Percentiles rank a stretch among this genome's conserved stretches.
phyloP scores from a whole-genome alignment of 2,888 invertebrate species.

The Scelioninae gen. 1 region DNA sequence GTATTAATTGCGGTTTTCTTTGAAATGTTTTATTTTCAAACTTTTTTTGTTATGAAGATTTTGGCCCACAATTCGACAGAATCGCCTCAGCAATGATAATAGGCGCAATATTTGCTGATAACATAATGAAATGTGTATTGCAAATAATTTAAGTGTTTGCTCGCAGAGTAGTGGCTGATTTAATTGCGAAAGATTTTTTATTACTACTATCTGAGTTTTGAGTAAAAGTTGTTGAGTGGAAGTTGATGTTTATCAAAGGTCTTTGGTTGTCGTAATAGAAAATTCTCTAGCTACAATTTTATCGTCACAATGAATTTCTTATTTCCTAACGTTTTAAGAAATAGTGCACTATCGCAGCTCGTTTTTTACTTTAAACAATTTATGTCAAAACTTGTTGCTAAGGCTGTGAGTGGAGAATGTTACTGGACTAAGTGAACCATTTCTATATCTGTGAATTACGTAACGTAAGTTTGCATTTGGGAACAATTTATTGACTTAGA shows the following conservation, averaged over 20 bases:
- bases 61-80: neutral
- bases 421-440: constrained; percentile 9
- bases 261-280: constrained; percentile 5
- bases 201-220: neutral
- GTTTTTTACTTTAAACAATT: constrained; percentile 25
- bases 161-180: neutral
- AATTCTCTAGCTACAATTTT: constrained; percentile 9
- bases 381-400: constrained; percentile 41
- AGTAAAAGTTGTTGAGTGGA: neutral
- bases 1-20: constrained; percentile 59
- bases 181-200: neutral
- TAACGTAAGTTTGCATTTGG: constrained; percentile 11
- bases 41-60: constrained; percentile 20
- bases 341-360: constrained; percentile 16
- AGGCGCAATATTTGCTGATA: neutral
- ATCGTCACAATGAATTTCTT: constrained; percentile 24
- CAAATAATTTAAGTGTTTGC: neutral
- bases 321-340: constrained; percentile 31
- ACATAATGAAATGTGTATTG: neutral
- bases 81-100: neutral
- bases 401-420: constrained; percentile 15
- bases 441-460: constrained; percentile 28
- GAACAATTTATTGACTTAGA: constrained; percentile 7
- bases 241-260: neutral
- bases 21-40: constrained; percentile 12